Evolutionary conservation across 2,888 invertebrate genomes (phyloP).

Genomic region (Ellobium chinense): DNA sequence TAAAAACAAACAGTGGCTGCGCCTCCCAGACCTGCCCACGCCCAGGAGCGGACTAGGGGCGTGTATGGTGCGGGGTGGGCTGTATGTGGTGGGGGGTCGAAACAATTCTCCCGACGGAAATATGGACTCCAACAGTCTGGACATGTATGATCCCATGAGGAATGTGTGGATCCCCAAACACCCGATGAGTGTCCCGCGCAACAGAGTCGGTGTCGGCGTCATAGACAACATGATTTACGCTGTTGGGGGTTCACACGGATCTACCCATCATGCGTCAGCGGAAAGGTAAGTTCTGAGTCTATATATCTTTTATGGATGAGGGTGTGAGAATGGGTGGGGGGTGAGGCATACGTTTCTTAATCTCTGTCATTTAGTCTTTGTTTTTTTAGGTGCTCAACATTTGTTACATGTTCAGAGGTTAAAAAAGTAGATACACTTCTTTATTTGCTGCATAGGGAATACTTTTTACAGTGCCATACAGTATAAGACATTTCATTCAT

Average conservation of each 20-base stretch:
- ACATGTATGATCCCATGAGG: slow-evolving; percentile 90
- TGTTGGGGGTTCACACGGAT: slow-evolving; percentile 93
- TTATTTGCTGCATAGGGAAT: no score
- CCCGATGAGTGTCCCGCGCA: slow-evolving; percentile 89
- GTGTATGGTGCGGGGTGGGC: slow-evolving; percentile 82
- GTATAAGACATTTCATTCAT: no score
- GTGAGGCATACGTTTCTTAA: no score
- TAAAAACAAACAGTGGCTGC: slow-evolving; percentile 90
- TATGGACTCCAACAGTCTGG: slow-evolving; percentile 83
- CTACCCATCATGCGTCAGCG: slow-evolving; percentile 91
- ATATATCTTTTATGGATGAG: no score
- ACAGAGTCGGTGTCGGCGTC: slow-evolving; percentile 95
- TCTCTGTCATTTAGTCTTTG: no score
- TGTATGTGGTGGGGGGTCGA: slow-evolving; percentile 95
- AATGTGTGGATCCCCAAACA: slow-evolving; percentile 92
- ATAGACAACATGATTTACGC: slow-evolving; percentile 95
- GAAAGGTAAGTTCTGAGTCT: slow-evolving; percentile 91
- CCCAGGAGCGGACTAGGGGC: slow-evolving; percentile 87
- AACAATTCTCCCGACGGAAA: slow-evolving; percentile 91
- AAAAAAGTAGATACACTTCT: no score
- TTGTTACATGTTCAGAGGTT: no score
- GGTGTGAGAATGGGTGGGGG: no score
- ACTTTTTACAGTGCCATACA: no score
- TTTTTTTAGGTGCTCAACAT: no score
- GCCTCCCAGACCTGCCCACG: slow-evolving; percentile 89